phyloP scores from a whole-genome alignment of 1,140 invertebrate species.

The Euglossa dilemma region DNA sequence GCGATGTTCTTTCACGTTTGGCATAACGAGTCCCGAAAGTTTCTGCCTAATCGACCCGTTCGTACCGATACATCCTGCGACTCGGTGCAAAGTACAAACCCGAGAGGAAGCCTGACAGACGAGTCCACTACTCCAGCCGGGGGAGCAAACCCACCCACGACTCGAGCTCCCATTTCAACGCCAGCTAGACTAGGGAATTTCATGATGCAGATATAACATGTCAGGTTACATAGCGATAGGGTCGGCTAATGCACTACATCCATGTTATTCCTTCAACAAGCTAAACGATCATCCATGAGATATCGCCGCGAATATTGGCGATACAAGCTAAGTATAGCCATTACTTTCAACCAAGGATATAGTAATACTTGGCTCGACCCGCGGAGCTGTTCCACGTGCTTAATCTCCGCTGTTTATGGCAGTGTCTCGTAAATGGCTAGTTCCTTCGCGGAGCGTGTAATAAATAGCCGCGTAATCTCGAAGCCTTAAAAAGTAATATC shows the following conservation, averaged over 20 bases:
- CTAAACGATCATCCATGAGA: neutral
- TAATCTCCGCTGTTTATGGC: slow-evolving; percentile 15
- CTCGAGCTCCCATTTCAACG: neutral
- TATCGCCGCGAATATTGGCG: slow-evolving; percentile 15
- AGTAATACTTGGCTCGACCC: neutral
- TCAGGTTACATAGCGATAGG: neutral
- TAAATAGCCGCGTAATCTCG: slow-evolving; percentile 2
- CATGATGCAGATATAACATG: neutral
- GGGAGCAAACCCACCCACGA: too few relatives aligned
- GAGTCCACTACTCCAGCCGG: neutral
- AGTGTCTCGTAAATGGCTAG: slow-evolving; percentile 8
- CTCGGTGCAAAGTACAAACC: neutral
- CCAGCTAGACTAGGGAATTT: neutral
- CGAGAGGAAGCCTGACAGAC: neutral
- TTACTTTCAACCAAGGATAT: neutral
- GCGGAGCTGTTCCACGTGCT: neutral
- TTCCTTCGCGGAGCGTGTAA: neutral
- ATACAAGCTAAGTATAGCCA: neutral
- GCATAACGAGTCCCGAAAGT: neutral
- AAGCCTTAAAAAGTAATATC: neutral
- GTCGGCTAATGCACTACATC: neutral
- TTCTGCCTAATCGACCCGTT: neutral
- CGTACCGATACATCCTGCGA: neutral
- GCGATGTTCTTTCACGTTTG: too few relatives aligned
- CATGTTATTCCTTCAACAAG: neutral